A percentile compares a stretch with the other conserved stretches of the same genome.
These are phyloP conservation scores for Phenganax stokvisi DNA, from an alignment of 92 coral and sea anemone genomes.

Conservation along the genomic window DNA sequence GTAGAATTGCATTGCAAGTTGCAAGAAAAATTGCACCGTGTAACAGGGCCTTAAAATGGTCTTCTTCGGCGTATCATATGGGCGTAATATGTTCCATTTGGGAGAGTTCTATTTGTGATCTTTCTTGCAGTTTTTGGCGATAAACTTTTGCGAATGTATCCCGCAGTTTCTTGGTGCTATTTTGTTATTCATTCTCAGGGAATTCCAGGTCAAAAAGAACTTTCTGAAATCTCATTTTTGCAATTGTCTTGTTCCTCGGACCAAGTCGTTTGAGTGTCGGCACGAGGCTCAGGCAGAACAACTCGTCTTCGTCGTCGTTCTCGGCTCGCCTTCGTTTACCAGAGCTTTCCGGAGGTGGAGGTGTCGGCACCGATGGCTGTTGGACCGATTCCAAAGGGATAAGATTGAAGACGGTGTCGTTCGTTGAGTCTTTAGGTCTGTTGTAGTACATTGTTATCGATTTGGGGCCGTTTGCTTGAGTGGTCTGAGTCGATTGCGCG, in stretches of 20 bases:
- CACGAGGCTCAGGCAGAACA: constrained; percentile 28
- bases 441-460: constrained; percentile 34
- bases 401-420: neutral
- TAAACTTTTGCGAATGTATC: too few species aligned
- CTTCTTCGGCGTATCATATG: too few species aligned
- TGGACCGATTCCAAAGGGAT: constrained; percentile 9
- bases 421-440: neutral
- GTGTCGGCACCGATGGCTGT: neutral
- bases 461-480: constrained; percentile 8
- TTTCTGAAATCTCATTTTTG: constrained; percentile 34
- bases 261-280: constrained; percentile 29
- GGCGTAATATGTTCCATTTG: too few species aligned
- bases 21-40: too few species aligned
- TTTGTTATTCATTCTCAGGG: neutral
- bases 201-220: constrained; percentile 27
- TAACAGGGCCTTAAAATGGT: too few species aligned
- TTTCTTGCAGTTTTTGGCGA: too few species aligned
- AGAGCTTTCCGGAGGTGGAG: constrained; percentile 5
- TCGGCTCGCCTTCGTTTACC: constrained; percentile 18
- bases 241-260: constrained; percentile 26
- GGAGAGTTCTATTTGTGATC: too few species aligned
- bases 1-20: too few species aligned
- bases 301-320: constrained; percentile 35
- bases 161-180: too few species aligned
- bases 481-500: neutral